A percentile compares a stretch with the other conserved stretches of the same genome.
Conservation (phyloP, 2,888 invertebrate species). For the Dastarcus helophoroides region DNA sequence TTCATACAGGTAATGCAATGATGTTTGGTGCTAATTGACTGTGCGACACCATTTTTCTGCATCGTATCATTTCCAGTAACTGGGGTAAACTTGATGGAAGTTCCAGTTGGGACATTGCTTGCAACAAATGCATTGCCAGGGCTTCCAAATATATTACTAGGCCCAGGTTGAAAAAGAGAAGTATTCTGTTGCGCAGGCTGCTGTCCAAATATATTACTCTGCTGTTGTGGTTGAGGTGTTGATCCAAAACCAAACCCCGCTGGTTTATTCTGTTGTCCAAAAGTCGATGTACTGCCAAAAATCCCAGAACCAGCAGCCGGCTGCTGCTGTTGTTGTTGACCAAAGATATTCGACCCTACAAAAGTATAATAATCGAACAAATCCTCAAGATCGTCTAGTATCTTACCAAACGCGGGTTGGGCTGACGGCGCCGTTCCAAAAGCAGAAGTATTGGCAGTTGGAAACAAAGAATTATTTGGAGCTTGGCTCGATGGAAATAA, state of each 20-base stretch:
- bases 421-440: constrained; percentile 54
- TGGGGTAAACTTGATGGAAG: constrained; percentile 76
- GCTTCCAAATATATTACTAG: constrained; percentile 40
- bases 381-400: constrained; percentile 1
- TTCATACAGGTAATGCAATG: constrained; percentile 99
- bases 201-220: constrained; percentile 42
- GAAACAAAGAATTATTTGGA: constrained; percentile 47
- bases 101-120: constrained; percentile 44
- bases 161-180: constrained; percentile 26
- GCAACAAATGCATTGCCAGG: constrained; percentile 32
- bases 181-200: constrained; percentile 32
- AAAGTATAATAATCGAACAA: background rate
- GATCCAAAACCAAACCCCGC: constrained; percentile 49
- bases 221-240: constrained; percentile 16
- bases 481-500: constrained; percentile 47
- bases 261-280: constrained; percentile 43
- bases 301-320: constrained; percentile 43
- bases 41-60: constrained; percentile 74
- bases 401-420: constrained; percentile 31
- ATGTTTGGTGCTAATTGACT: constrained; percentile 83
- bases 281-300: constrained; percentile 49
- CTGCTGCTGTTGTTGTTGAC: constrained; percentile 30
- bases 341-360: constrained; percentile 11
- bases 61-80: constrained; percentile 84
- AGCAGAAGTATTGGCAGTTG: constrained; percentile 48